These are phyloP conservation scores for Teleopsis dalmanni DNA, from an alignment of 1,140 invertebrate species.

Conservation along the genomic window DNA sequence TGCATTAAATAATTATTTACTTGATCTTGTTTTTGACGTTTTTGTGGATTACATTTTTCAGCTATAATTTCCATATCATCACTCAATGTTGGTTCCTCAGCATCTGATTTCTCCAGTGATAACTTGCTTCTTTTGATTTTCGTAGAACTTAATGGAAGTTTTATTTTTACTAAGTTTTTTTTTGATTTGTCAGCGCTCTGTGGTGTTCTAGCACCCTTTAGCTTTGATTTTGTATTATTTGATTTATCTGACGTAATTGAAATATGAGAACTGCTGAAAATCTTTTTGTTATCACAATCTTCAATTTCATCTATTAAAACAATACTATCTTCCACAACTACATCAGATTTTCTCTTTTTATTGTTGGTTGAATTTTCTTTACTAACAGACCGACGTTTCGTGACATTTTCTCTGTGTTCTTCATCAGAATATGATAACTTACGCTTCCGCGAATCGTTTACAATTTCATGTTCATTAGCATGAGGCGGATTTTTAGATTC, in stretches of 20 bases:
- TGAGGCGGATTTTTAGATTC: background rate
- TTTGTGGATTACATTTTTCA: constrained; percentile 25
- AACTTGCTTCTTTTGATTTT: constrained; percentile 24
- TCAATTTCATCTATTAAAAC: constrained; percentile 9
- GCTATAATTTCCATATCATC: constrained; percentile 27
- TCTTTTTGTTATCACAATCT: background rate
- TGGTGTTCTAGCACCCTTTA: constrained; percentile 6
- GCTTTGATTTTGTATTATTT: background rate
- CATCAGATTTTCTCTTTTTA: constrained; percentile 21
- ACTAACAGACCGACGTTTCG: constrained; percentile 24
- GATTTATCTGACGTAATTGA: background rate
- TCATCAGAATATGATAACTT: constrained; percentile 26
- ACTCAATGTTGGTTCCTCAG: constrained; percentile 19
- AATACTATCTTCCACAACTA: constrained; percentile 7
- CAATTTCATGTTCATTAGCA: background rate
- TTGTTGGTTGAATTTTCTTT: constrained; percentile 19
- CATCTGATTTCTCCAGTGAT: background rate
- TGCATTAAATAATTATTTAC: background rate
- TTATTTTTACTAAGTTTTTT: constrained; percentile 31
- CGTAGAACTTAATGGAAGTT: constrained; percentile 25
- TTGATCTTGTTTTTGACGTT: constrained; percentile 18
- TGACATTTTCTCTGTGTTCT: constrained; percentile 18
- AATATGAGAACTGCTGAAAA: too few relatives aligned
- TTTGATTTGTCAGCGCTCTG: background rate
- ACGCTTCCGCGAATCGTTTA: constrained; percentile 22